Evolutionary conservation across 2,888 invertebrate genomes (phyloP), one percentile per base, ranked within the genome.

Genomic region (Apeira syringaria): DNA sequence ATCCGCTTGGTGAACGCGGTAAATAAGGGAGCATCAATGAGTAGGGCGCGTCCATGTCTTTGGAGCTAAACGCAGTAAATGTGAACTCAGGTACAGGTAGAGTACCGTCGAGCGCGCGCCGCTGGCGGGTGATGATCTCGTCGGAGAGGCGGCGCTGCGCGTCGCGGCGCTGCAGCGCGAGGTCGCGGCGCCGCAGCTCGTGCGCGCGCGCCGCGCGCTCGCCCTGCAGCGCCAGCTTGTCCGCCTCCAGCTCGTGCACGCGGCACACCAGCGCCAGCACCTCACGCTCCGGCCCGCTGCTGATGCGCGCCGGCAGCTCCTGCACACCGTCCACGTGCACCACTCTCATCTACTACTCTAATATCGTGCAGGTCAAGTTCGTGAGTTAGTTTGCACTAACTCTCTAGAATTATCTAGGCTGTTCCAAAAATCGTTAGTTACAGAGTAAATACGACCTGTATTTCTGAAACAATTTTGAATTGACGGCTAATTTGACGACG

Each of bases 181-280:
- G 91, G 71, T 98, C 97, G 30, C 97, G 91, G 44, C 97, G 91
- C 26, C 96, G 91, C 42, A 98, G 91, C 69, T 98, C 97, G 63
- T 97, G 97, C 61, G 97, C 95, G 12, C 96, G 92, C 30, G 97
- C 94, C 41, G 98, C 90, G 20, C 96, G 91, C 69, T 96, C 96
- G 1, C 97, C 96, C 80, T 97, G 97, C 62, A 98, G 90, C 60
- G 98, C 97, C 83, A 96, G 93, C 85, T 97, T 98, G 76, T 98
- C 97, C 0, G 98, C 97, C 83, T 98, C 98, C 40, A 98, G 90
- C 80, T 98, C 97, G 73, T 98, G 98, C 24, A 98, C 97, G 56
- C 96, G 93, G 66, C 97, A 96, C 74, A 99, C 94, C 32, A 99
- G 88, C 11, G 95, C 94, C 44, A 97, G 80, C 40, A 98, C 93